phyloP scores from a whole-genome alignment of 2,113 vertebrate genomes.

The Heloderma charlesbogerti region DNA sequence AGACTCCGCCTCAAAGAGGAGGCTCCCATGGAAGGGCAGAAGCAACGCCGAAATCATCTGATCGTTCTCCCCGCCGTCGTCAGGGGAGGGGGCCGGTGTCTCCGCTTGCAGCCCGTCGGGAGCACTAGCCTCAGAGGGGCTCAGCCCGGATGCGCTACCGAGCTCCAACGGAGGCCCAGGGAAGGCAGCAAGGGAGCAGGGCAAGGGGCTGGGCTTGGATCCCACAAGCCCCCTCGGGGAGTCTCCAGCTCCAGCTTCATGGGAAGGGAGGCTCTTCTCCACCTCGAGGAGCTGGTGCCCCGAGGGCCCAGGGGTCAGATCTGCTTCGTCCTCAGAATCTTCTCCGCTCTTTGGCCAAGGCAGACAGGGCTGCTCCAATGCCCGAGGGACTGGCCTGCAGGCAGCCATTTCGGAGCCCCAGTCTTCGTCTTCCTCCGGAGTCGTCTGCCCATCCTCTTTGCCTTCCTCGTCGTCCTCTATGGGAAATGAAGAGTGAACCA shows the following conservation, averaged over 20 bases:
- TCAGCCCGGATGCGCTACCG: slow-evolving; percentile 74
- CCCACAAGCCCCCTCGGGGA: rapidly evolving
- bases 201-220: background rate
- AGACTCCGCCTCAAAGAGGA: slow-evolving; percentile 92
- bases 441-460: background rate
- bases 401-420: slow-evolving; percentile 20
- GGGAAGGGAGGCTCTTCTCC: background rate
- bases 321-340: rapidly evolving
- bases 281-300: background rate
- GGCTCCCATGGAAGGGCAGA: slow-evolving; percentile 89
- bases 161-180: slow-evolving; percentile 6
- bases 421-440: slow-evolving; percentile 33
- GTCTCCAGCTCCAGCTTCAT: background rate
- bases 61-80: slow-evolving; percentile 79
- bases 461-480: slow-evolving; percentile 48
- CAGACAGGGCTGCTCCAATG: background rate
- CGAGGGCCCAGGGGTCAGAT: background rate
- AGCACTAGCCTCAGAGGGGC: slow-evolving; percentile 68
- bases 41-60: slow-evolving; percentile 90
- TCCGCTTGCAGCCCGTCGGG: slow-evolving; percentile 68
- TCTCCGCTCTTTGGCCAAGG: background rate
- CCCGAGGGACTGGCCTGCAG: background rate
- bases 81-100: slow-evolving; percentile 64
- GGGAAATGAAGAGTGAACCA: rapidly evolving
- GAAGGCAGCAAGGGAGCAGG: background rate